Evolutionary conservation across 2,113 vertebrate genomes (phyloP).

Genomic region (Hippocampus abdominalis): DNA sequence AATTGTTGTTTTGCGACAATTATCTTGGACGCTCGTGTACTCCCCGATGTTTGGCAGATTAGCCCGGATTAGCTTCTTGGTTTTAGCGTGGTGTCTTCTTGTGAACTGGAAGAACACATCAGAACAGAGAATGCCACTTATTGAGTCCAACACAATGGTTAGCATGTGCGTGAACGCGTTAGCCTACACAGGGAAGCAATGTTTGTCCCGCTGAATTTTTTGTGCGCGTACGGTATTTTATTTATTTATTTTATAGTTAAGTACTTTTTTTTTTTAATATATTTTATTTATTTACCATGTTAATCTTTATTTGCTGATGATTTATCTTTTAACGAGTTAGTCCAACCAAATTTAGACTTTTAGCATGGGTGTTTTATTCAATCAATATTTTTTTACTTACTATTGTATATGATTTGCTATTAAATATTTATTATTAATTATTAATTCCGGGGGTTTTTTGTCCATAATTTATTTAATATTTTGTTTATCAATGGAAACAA

Average conservation of each 20-base stretch:
- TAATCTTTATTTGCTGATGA: too few species aligned
- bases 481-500: background rate
- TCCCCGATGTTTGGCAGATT: background rate
- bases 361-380: background rate
- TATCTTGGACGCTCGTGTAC: conserved; percentile 14
- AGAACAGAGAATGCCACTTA: too few species aligned
- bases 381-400: background rate
- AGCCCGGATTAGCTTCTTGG: background rate
- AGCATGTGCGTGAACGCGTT: too few species aligned
- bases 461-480: background rate
- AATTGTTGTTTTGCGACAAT: conserved; percentile 49
- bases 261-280: too few species aligned
- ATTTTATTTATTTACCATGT: too few species aligned
- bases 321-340: background rate
- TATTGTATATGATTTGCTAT: background rate
- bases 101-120: background rate
- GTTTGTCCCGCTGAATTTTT: too few species aligned
- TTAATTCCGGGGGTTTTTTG: too few species aligned
- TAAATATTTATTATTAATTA: too few species aligned
- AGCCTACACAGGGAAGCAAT: too few species aligned
- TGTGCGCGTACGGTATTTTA: too few species aligned
- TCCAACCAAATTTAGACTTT: background rate
- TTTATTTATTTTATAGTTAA: too few species aligned
- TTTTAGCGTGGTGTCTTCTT: background rate
- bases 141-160: too few species aligned